Conservation (phyloP, 2,113 vertebrate genomes). For the Ctenomys sociabilis region DNA sequence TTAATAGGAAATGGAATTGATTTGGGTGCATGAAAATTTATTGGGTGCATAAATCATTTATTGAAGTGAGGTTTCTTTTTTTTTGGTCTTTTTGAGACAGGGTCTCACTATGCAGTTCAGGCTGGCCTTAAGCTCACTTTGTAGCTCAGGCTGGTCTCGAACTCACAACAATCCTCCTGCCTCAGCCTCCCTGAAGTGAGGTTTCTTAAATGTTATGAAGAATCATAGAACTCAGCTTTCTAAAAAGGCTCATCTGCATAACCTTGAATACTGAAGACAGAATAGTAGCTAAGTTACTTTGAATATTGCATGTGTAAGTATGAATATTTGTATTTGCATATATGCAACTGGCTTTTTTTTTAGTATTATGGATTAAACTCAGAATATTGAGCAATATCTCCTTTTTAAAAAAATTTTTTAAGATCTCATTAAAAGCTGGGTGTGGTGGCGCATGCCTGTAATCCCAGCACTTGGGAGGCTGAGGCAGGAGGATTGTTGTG, state of each 20-base stretch:
- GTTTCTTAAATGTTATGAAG: constrained; percentile 6
- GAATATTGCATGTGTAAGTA: background rate
- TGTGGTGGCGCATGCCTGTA: too few species aligned
- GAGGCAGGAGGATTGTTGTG: too few species aligned
- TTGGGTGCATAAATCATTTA: too few species aligned
- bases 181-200: constrained; percentile 15
- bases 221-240: constrained; percentile 23
- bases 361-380: background rate
- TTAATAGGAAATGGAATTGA: constrained; percentile 42
- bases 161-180: too few species aligned
- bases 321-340: background rate
- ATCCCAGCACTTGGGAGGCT: too few species aligned
- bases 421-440: background rate
- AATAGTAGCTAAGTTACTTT: background rate
- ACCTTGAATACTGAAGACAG: background rate
- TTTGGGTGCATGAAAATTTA: background rate
- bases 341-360: background rate
- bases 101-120: too few species aligned
- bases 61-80: background rate
- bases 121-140: too few species aligned
- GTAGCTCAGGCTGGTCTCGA: too few species aligned
- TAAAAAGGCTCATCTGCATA: background rate
- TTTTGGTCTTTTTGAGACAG: too few species aligned
- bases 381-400: background rate
- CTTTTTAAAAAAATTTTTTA: background rate